Base-by-base conservation (phyloP, 2,888 invertebrate genomes). In the Thereva unica region DNA sequence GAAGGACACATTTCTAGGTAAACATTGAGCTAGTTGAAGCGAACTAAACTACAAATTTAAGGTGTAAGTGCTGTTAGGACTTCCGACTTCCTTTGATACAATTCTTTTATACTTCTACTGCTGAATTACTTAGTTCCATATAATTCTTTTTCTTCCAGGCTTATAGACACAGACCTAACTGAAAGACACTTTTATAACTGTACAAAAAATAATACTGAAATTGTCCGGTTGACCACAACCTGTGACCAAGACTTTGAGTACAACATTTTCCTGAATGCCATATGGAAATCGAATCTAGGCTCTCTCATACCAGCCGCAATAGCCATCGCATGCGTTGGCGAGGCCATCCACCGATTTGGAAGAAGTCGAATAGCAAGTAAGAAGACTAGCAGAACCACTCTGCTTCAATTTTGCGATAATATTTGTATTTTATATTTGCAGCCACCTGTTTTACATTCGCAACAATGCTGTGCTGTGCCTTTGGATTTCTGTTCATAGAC, bases 111-210 rank as follows among this genome's bases (percentile, higher is more conserved):
- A 23, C 23, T 23, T 64, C 37, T 68, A 44, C 68, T 68, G 73
- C 76, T 61, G 70, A 3, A n/a, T 53, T 53, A n/a, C n/a, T n/a
- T n/a, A 6, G 2, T 41, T 8, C 2, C 7, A 6, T 8, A 41
- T 8, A 41, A 41, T 0, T 47, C 23, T 10, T 38, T 55, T 50
- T 67, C 66, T 73, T 77, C 59, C 70, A 84, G 84, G 74, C 85
- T 86, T 73, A 81, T 86, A 71, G 86, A 86, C 74, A 86, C 86
- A 4, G 86, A 87, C 74, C 73, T 85, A 59, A 83, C 81, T 6
- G 76, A 80, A 45, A 79, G 83, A 73, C 83, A 85, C 71, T 87
- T 86, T 75, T 76, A 82, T 49, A 80, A 83, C 70, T 85, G 85
- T 74, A 78, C 73, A 59, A 76, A 83, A 71, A 77, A 78, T 61